Percentiles rank a stretch among this genome's conserved stretches.
phyloP scores from a whole-genome alignment of 2,888 invertebrate species.

The Acrobasis repandana region DNA sequence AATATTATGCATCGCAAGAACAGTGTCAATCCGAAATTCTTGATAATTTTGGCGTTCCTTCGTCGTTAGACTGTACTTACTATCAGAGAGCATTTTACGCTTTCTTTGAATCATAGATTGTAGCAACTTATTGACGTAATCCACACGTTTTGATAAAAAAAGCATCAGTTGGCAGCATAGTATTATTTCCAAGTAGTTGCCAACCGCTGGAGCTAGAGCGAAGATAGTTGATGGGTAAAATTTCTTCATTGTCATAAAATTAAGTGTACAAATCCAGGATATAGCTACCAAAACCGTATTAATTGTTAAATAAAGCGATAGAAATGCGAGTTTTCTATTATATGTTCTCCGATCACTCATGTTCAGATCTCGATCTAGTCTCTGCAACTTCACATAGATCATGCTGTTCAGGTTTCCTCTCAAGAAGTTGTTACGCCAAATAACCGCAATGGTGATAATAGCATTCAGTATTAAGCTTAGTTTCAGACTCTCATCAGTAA shows the following conservation, averaged over 20 bases:
- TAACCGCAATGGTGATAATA: constrained; percentile 36
- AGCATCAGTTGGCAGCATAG: constrained; percentile 43
- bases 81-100: background rate
- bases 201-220: constrained; percentile 34
- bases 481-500: constrained; percentile 45
- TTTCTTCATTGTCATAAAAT: constrained; percentile 36
- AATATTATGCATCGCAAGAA: constrained; percentile 34
- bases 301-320: constrained; percentile 25
- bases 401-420: constrained; percentile 40
- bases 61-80: background rate
- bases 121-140: constrained; percentile 46
- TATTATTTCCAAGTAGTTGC: constrained; percentile 43
- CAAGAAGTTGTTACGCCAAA: constrained; percentile 42
- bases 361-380: constrained; percentile 51
- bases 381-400: constrained; percentile 62
- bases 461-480: constrained; percentile 41
- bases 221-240: constrained; percentile 40
- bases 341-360: constrained; percentile 37
- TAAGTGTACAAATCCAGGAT: constrained; percentile 37
- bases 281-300: constrained; percentile 24
- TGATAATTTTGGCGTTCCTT: background rate
- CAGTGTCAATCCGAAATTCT: background rate
- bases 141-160: constrained; percentile 43
- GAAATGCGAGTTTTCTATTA: constrained; percentile 39
- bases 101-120: constrained; percentile 10